Conservation (phyloP, 2,113 vertebrate species). For the Campylomormyrus numenius region DNA sequence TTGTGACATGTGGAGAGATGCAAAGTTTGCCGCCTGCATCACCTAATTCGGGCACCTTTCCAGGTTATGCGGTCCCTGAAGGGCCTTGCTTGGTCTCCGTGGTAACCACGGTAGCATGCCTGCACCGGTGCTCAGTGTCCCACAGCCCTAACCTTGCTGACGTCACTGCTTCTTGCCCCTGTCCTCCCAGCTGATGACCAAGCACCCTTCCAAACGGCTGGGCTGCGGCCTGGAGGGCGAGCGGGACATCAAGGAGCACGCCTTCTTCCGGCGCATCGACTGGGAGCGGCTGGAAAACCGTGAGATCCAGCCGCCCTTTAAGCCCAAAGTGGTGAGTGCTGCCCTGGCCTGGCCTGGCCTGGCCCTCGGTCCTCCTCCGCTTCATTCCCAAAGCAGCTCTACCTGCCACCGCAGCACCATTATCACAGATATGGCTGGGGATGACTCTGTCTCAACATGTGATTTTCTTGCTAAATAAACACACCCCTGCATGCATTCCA, state of each 20-base stretch:
- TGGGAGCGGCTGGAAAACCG: conserved; percentile 85
- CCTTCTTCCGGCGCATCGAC: conserved; percentile 95
- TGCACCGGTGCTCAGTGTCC: neutral
- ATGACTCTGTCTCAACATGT: neutral
- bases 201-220: conserved; percentile 88
- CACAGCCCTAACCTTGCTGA: neutral
- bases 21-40: neutral
- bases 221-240: conserved; percentile 84
- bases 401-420: neutral
- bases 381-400: neutral
- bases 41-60: neutral
- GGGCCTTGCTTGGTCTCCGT: neutral
- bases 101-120: neutral
- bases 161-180: neutral
- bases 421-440: neutral
- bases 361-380: neutral
- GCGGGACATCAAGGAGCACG: conserved; percentile 82
- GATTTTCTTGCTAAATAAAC: neutral
- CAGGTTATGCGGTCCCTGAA: neutral
- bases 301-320: conserved; percentile 95
- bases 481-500: neutral
- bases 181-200: conserved; percentile 80
- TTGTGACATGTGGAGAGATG: neutral
- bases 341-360: neutral
- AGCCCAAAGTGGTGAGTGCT: conserved; percentile 92